Evolutionary conservation across 2,113 vertebrate species (phyloP), one percentile per base, ranked within the genome.

Genomic region (Amphilophus citrinellus): DNA sequence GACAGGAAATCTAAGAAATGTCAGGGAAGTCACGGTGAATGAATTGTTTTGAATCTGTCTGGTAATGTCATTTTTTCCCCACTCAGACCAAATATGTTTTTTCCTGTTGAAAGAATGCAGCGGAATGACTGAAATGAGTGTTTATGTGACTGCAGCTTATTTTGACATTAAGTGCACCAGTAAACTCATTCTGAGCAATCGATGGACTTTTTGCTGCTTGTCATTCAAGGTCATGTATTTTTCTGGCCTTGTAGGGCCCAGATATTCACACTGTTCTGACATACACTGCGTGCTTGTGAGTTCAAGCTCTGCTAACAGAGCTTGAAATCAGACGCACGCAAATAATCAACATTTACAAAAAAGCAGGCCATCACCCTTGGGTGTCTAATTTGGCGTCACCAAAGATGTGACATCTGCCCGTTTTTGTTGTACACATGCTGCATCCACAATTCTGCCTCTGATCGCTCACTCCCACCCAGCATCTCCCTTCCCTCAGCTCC

Each of bases 1-100:
- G 93, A 94, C 91, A 93, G 90, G 87, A 91, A 93, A 94, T 93
- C 88, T 92, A 80, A 91, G 86, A 93, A 87, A 92, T 91, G 91
- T 93, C 93, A 93, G 47, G 85, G 77, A 87, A 90, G 90, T 93
- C 89, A 83, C 58, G 17, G 81, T 39, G 88, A 89, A 92, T 84
- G 84, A 88, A 91, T 88, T 92, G 92, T 92, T 92, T 91, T 86
- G 87, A 86, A 84, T 89, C 65, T 79, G 79, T 82, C 58, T 73
- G 82, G 77, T 84, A 77, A 92, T 79, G 83, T 87, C 61, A 82
- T 56, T 58, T 80, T 68, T n/a, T 35, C 39, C 20, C 24, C 47
- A 77, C 20, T 39, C 60, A 27, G 50, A 77, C 62, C 71, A 73
- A 71, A 79, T 30, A 44, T 79, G 58, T 59, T 87, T 73, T 53